Percentiles rank a stretch among this genome's conserved stretches.
These are phyloP conservation scores for Ommatoiulus sabulosus DNA, from an alignment of 2,888 invertebrate species.

Conservation along the genomic window DNA sequence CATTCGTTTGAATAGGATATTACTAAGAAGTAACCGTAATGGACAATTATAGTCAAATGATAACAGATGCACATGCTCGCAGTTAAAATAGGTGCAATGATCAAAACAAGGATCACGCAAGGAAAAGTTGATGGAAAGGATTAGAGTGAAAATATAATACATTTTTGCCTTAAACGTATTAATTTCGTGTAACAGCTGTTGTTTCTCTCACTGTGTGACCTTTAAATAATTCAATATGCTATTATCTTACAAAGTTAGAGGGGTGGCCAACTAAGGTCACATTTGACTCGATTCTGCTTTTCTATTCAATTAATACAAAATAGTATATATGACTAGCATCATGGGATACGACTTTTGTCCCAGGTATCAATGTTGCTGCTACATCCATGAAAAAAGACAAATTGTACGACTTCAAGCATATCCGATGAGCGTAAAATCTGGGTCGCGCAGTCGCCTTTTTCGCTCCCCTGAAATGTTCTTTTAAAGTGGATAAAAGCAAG, in stretches of 20 bases:
- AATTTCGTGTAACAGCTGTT: conserved; percentile 14
- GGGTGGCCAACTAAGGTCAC: conserved; percentile 30
- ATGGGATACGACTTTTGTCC: conserved; percentile 48
- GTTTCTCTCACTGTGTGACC: background rate
- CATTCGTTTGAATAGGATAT: background rate
- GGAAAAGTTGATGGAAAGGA: background rate
- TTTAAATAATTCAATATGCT: conserved; percentile 35
- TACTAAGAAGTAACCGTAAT: background rate
- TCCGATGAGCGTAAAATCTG: conserved; percentile 35
- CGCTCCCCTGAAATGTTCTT: conserved; percentile 15
- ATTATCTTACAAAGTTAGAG: conserved; percentile 43
- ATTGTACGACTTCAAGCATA: conserved; percentile 36
- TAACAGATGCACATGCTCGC: background rate
- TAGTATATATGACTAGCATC: conserved; percentile 53
- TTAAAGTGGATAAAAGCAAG: conserved; percentile 21
- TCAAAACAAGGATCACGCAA: conserved; percentile 2
- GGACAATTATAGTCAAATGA: background rate
- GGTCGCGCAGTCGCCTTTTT: background rate
- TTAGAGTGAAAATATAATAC: background rate
- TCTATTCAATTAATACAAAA: conserved; percentile 52
- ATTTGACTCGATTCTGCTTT: conserved; percentile 16
- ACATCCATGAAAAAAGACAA: conserved; percentile 26
- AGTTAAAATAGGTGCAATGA: background rate
- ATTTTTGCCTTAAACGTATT: background rate
- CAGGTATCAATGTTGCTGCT: conserved; percentile 17